Evolutionary conservation across 2,113 vertebrate species (phyloP), one percentile per base, ranked within the genome.

Genomic region (Silurus meridionalis): DNA sequence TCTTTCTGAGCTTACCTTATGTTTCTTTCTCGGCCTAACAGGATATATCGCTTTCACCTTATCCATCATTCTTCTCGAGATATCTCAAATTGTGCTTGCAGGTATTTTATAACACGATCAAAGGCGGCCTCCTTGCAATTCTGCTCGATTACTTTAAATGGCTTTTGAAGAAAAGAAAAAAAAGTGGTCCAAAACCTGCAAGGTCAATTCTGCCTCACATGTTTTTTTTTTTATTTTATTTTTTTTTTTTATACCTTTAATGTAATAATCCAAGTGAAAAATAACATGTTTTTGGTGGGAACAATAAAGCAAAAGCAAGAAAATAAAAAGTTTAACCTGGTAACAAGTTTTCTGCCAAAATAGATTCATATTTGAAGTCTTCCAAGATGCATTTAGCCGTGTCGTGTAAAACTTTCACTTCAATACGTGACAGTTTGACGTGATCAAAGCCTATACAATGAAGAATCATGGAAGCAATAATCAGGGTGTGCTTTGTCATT

Each of bases 181-280:
- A 91, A 90, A 86, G 85, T 74, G 86, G 87, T 92, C 87, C 90
- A 91, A 92, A 64, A 75, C 83, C 80, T 74, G 7, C 89, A 91
- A 91, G 91, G 92, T 94, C 92, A 92, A 64, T 86, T 25, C 89
- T 88, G 87, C 89, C 90, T 91, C 84, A 92, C 92, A 87, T 89
- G 87, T 21, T 53, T 91, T 89, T 48, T 48, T 83, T 89, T 89
- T 92, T 92, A 91, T 88, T n/a, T n/a, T n/a, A n/a, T n/a, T 21
- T 53, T 91, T 89, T 48, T 48, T 83, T 89, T 89, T 92, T 92
- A 91, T 88, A 83, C 37, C 37, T 37, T 37, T 37, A 37, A 37
- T 37, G 37, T 37, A 37, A 37, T 37, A 37, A 37, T 37, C 37
- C 37, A 37, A 37, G 37, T 37, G 37, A 37, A 37, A 37, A 37